Conservation (phyloP, 2,797 vertebrate genomes). For the Rhabdophis nuchalis region DNA sequence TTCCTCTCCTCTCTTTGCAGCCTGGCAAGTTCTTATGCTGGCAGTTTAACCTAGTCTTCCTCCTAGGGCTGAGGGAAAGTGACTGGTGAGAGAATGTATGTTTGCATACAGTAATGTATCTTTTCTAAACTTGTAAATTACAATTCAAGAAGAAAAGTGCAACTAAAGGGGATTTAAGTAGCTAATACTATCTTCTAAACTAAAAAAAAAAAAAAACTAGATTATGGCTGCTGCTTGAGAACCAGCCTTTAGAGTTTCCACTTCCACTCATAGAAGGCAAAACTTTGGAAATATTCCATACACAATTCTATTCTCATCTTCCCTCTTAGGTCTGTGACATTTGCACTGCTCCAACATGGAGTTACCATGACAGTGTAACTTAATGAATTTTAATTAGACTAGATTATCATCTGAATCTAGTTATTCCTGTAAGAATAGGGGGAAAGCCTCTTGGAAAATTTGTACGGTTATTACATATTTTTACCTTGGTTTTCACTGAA, state of each 20-base stretch:
- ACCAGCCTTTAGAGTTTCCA: background rate
- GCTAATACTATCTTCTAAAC: background rate
- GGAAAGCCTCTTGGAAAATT: background rate
- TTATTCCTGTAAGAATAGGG: background rate
- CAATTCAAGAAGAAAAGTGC: background rate
- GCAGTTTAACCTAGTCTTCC: background rate
- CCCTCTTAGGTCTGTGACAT: background rate
- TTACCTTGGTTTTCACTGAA: background rate
- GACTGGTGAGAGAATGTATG: background rate
- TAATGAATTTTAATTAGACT: background rate
- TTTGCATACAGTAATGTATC: background rate
- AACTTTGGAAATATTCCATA: background rate
- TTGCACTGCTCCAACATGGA: background rate
- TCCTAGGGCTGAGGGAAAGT: background rate
- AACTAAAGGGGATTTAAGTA: background rate
- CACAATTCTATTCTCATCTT: background rate
- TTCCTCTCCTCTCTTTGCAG: background rate
- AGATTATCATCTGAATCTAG: background rate
- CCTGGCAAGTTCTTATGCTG: background rate
- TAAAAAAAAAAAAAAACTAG: too few relatives aligned
- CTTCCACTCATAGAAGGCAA: background rate
- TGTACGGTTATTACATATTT: background rate
- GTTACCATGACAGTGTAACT: background rate
- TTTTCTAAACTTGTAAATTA: background rate
- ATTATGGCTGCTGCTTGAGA: background rate